Evolutionary conservation across 2,888 invertebrate genomes (phyloP).

Genomic region (Fragum fragum): DNA sequence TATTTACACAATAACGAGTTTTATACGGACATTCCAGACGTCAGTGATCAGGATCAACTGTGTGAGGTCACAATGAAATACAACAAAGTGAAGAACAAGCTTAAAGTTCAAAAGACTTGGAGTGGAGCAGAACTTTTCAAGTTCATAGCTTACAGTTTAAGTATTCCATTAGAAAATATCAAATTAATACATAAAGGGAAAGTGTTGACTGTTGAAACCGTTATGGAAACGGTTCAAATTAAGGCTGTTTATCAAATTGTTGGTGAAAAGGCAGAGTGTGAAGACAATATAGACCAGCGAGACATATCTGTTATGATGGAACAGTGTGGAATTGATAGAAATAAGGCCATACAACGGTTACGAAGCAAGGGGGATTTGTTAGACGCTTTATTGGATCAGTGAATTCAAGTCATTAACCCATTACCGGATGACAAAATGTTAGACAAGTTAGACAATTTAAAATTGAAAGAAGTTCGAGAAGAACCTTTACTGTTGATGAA

Average conservation of each 20-base stretch:
- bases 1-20: conserved; percentile 63
- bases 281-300: conserved; percentile 72
- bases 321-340: conserved; percentile 77
- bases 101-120: conserved; percentile 75
- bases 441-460: no score
- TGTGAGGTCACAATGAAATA: conserved; percentile 73
- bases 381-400: conserved; percentile 77
- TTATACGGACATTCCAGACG: conserved; percentile 70
- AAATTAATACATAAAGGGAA: conserved; percentile 82
- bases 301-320: conserved; percentile 79
- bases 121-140: conserved; percentile 72
- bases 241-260: conserved; percentile 79
- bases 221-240: conserved; percentile 62
- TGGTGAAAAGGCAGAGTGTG: conserved; percentile 76
- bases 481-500: no score
- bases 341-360: conserved; percentile 75
- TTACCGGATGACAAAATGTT: background rate
- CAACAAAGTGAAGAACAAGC: conserved; percentile 75
- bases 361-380: conserved; percentile 73
- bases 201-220: conserved; percentile 65
- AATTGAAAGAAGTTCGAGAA: background rate
- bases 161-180: conserved; percentile 78
- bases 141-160: conserved; percentile 66
- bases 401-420: background rate
- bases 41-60: conserved; percentile 53